These are phyloP conservation scores for Colistium nudipinnis DNA, from an alignment of 2,113 vertebrate species.

Conservation along the genomic window DNA sequence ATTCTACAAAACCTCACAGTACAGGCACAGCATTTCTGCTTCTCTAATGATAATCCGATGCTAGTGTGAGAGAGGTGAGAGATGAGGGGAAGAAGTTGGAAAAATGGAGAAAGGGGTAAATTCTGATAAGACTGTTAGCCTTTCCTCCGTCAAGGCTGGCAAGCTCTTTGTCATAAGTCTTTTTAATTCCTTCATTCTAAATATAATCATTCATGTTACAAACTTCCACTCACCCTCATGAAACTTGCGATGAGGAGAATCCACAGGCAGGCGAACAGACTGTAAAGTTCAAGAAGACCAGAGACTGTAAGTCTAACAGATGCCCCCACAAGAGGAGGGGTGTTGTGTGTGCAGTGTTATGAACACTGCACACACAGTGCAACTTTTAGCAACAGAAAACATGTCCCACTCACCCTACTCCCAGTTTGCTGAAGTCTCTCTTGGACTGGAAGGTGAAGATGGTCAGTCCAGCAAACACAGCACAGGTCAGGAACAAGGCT, in stretches of 20 bases:
- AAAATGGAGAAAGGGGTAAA: too few species aligned
- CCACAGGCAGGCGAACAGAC: conserved; percentile 92
- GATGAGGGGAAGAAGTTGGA: too few species aligned
- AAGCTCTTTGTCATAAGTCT: not conserved
- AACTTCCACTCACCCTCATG: conserved; percentile 85
- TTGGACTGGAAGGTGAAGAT: conserved; percentile 93
- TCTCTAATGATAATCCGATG: too few species aligned
- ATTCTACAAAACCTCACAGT: not conserved
- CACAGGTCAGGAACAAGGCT: conserved; percentile 89
- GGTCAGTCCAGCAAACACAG: conserved; percentile 91
- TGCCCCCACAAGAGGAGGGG: not conserved
- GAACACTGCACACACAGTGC: not conserved
- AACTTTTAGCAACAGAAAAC: not conserved
- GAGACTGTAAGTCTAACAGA: not conserved
- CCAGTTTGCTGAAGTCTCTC: conserved; percentile 93
- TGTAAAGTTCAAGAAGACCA: conserved; percentile 42
- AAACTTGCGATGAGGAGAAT: conserved; percentile 89
- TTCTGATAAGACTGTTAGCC: too few species aligned
- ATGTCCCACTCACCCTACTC: conserved; percentile 85
- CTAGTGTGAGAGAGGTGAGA: too few species aligned
- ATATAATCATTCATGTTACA: not conserved
- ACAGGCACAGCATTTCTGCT: too few species aligned
- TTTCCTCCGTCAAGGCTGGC: too few species aligned
- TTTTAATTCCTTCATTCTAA: not conserved
- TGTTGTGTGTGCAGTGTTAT: too few species aligned